Evolutionary conservation across 1,140 invertebrate genomes (phyloP), one percentile per base, ranked within the genome.

Genomic region (Philopotamus ludificatus): DNA sequence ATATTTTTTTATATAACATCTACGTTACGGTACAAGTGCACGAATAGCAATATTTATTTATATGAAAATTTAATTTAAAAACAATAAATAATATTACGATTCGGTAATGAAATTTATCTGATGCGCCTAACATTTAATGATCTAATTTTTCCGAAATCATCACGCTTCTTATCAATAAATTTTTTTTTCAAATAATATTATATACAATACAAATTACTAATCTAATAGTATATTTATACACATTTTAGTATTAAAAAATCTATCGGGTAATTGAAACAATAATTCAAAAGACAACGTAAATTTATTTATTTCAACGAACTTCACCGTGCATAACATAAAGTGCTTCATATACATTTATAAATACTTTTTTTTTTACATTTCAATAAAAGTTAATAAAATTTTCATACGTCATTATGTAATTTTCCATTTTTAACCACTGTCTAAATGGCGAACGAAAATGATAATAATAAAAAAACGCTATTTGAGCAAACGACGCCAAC

Each of bases 291-390:
- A n/a, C n/a, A n/a, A 34, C 28, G 28, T 34, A 34, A 34, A 4
- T 57, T 50, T 18, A 21, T 50, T 50, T 22, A 39, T 60, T 47
- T 39, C 44, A 60, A 60, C 57, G 57, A 60, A 60, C 57, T 60
- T 60, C 22, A 60, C 57, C 57, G 57, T 60, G 57, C 57, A 60
- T 60, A 18, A 47, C 23, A 47, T 60, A 60, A n/a, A 57, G 23
- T 60, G 57, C n/a, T n/a, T n/a, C n/a, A n/a, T n/a, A n/a, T 60
- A 42, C 41, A 47, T n/a, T 23, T 47, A 8, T 7, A 15, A 7
- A 15, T 45, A 45, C 20, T 15, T 15, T 15, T 45, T 7, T 15
- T 7, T 45, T 45, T 45, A 44, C n/a, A 44, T 1, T 44, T 18
- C n/a, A 18, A 9, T 15, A 44, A 44, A 3, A 44, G n/a, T 15